Base-by-base conservation (phyloP, 2,888 invertebrate genomes). In the Catocala sponsa region DNA sequence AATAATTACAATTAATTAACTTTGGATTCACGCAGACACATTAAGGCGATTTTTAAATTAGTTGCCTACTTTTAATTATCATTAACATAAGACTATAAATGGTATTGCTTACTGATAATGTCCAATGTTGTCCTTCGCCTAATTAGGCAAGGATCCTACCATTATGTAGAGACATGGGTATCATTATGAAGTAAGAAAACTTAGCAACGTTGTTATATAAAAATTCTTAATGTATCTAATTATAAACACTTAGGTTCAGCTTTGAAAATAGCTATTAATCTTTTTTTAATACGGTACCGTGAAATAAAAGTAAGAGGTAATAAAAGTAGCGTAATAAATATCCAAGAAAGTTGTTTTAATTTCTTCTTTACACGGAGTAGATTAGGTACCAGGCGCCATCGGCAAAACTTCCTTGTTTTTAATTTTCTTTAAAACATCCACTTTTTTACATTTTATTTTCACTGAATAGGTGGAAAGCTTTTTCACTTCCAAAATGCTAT, bases 381-480 rank as follows among this genome's bases (percentile, higher is more conserved):
- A 93, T 93, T 91, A 85, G 80, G 85, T 81, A 90, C 87, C 87
- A 83, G 90, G 89, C 91, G 87, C 92, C 88, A 93, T 93, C 90
- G 91, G 89, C 83, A 87, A 88, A 92, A 92, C 91, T 94, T 94
- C 90, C 92, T 86, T 91, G 90, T 93, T 92, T 94, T 94, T 92
- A 93, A 94, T 94, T 94, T 94, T 93, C 92, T 94, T 94, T 91
- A 93, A 92, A 92, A 94, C 92, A 91, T 91, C 84, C 87, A 88
- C 87, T 94, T 89, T 89, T 92, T 90, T 90, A 84, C 88, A 87
- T 91, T 93, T 91, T 93, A 88, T 91, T 92, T 91, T 83, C 85
- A 87, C 79, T 87, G 88, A 91, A 90, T 91, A 91, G 89, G 89
- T 90, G 85, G 88, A 90, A 90, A 88, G 88, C 89, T 92, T 90